Percentiles rank a stretch among this genome's conserved stretches.
These are phyloP conservation scores for Drosophila melanica DNA, from an alignment of 1,140 invertebrate genomes.

Conservation along the genomic window DNA sequence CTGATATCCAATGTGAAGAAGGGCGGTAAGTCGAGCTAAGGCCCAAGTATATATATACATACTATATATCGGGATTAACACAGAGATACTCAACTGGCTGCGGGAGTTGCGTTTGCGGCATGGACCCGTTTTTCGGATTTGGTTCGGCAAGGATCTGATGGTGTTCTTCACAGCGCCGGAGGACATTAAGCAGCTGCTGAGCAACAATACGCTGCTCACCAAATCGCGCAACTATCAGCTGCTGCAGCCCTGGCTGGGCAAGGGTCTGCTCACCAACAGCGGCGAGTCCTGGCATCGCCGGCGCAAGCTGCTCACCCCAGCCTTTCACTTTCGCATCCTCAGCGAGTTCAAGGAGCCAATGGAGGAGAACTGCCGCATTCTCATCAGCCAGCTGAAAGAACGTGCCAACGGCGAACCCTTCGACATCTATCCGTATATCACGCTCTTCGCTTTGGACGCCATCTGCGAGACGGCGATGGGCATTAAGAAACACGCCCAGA, in stretches of 20 bases:
- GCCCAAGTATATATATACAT: no score
- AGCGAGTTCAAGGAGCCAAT: slow-evolving; percentile 90
- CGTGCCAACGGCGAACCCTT: slow-evolving; percentile 77
- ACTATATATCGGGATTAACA: not conserved
- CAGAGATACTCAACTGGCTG: slow-evolving; percentile 63
- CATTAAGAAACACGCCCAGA: slow-evolving; percentile 87
- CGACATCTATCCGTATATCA: slow-evolving; percentile 88
- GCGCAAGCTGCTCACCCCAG: slow-evolving; percentile 93
- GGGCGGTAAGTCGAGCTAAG: slow-evolving; percentile 52
- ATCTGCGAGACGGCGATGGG: slow-evolving; percentile 95
- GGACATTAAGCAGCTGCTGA: slow-evolving; percentile 85
- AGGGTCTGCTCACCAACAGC: slow-evolving; percentile 87
- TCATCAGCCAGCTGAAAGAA: slow-evolving; percentile 71
- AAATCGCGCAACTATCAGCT: slow-evolving; percentile 84
- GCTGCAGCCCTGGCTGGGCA: slow-evolving; percentile 88
- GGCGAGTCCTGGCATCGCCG: slow-evolving; percentile 91
- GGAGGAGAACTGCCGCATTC: slow-evolving; percentile 84
- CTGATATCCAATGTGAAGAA: slow-evolving; percentile 75
- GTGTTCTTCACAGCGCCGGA: slow-evolving; percentile 76
- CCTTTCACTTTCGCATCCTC: slow-evolving; percentile 95
- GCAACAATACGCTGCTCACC: slow-evolving; percentile 86
- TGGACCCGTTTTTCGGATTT: slow-evolving; percentile 75
- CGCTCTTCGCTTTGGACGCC: slow-evolving; percentile 90
- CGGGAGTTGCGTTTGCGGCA: slow-evolving; percentile 59
- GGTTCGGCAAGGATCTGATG: slow-evolving; percentile 79